Evolutionary conservation across 2,888 invertebrate species (phyloP).

Genomic region (Drosophila infuscata): DNA sequence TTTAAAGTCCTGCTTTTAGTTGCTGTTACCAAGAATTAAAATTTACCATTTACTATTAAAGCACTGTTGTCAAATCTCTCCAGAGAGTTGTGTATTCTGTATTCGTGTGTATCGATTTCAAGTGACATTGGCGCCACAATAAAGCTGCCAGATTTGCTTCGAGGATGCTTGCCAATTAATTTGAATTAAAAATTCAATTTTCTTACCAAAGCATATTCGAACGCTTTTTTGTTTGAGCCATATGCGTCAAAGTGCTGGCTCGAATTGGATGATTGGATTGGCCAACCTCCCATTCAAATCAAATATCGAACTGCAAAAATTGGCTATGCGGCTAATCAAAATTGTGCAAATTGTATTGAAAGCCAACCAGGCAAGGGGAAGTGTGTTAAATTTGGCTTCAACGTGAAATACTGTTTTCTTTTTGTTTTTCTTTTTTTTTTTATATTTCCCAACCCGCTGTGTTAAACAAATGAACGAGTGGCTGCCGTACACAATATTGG

Average conservation of each 20-base stretch:
- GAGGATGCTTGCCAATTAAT: conserved; percentile 67
- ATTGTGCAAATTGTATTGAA: conserved; percentile 59
- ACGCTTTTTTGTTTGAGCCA: conserved; percentile 50
- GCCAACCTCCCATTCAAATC: conserved; percentile 48
- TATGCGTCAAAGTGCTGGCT: conserved; percentile 61
- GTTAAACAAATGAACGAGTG: conserved; percentile 33
- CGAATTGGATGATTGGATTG: conserved; percentile 40
- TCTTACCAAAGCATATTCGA: conserved; percentile 51
- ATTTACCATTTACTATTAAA: conserved; percentile 60
- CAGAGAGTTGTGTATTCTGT: neutral
- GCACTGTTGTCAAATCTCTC: conserved; percentile 27
- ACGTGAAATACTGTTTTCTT: conserved; percentile 13
- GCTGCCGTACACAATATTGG: conserved; percentile 24
- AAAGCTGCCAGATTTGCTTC: conserved; percentile 37
- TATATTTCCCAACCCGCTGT: conserved; percentile 1
- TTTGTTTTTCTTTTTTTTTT: conserved; percentile 10
- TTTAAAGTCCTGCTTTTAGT: neutral
- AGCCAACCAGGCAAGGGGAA: neutral
- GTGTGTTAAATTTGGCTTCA: conserved; percentile 13
- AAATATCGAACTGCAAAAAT: conserved; percentile 57
- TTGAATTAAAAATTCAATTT: conserved; percentile 82
- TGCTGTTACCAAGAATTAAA: conserved; percentile 53
- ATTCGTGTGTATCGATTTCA: conserved; percentile 29
- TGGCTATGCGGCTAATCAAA: conserved; percentile 61
- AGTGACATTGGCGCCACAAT: conserved; percentile 42